These are phyloP conservation scores for Diaprepes abbreviatus DNA, from an alignment of 2,888 invertebrate genomes.

Conservation along the genomic window DNA sequence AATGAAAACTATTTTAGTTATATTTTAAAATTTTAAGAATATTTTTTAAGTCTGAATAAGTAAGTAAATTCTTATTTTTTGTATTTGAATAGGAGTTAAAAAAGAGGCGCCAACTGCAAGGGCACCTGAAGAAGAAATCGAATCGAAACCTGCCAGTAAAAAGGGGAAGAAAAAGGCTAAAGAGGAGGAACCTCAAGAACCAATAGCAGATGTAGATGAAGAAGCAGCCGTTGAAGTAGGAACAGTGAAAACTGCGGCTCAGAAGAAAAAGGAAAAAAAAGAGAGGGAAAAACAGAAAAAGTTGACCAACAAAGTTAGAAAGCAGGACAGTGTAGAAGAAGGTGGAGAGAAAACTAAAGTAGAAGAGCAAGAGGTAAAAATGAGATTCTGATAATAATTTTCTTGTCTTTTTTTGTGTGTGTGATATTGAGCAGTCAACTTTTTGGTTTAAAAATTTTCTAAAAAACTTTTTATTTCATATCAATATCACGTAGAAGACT, in stretches of 20 bases:
- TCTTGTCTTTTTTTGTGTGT: no score
- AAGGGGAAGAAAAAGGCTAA: slow-evolving; percentile 52
- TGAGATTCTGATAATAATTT: no score
- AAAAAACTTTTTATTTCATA: no score
- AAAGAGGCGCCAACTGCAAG: slow-evolving; percentile 37
- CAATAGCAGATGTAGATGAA: slow-evolving; percentile 31
- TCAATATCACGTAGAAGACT: no score
- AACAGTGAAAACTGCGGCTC: slow-evolving; percentile 85
- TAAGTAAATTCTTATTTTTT: neutral
- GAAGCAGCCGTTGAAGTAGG: slow-evolving; percentile 51
- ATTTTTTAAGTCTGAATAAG: no score
- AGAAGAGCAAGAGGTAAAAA: slow-evolving; percentile 6
- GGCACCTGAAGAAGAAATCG: slow-evolving; percentile 46
- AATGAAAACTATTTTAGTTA: no score
- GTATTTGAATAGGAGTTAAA: slow-evolving; percentile 44
- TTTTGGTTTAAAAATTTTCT: no score
- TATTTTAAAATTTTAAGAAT: no score
- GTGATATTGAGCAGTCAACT: no score
- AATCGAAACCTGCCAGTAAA: slow-evolving; percentile 42
- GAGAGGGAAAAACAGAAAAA: slow-evolving; percentile 85
- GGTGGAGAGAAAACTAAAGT: slow-evolving; percentile 28
- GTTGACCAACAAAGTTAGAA: slow-evolving; percentile 72
- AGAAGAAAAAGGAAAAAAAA: slow-evolving; percentile 92
- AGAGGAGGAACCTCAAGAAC: slow-evolving; percentile 54
- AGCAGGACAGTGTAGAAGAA: slow-evolving; percentile 51